Percentiles rank a stretch among this genome's conserved stretches.
phyloP scores from a whole-genome alignment of 2,113 vertebrate genomes.

The Coptodon bakossiorum region DNA sequence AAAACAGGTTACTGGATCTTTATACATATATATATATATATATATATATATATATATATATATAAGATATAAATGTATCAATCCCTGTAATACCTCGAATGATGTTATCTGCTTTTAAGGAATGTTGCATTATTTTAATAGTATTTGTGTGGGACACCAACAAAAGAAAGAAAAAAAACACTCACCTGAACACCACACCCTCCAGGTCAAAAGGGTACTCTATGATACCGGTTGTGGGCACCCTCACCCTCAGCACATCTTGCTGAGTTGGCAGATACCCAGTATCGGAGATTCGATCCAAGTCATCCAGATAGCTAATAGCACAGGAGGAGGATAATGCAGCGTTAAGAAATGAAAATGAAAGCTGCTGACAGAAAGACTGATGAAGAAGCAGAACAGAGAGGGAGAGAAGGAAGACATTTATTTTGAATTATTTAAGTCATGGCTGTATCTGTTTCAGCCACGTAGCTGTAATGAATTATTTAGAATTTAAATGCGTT shows the following conservation, averaged over 20 bases:
- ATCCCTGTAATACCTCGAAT: background rate
- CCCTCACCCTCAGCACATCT: constrained; percentile 79
- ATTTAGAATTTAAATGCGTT: background rate
- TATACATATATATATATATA: background rate
- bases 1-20: background rate
- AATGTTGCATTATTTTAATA: background rate
- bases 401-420: background rate
- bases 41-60: background rate
- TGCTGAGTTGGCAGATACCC: constrained; percentile 78
- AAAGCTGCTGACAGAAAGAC: background rate
- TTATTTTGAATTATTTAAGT: background rate
- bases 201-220: constrained; percentile 83
- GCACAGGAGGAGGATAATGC: background rate
- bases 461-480: background rate
- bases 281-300: constrained; percentile 69
- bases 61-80: background rate
- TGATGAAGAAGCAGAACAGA: background rate
- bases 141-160: background rate
- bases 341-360: background rate
- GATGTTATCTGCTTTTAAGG: background rate
- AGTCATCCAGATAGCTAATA: constrained; percentile 77
- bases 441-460: background rate
- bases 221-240: constrained; percentile 80
- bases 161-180: background rate
- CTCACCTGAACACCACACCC: constrained; percentile 81